Percentiles rank a stretch among this genome's conserved stretches.
Evolutionary conservation across 2,113 vertebrate genomes (phyloP).

Genomic region (Oreochromis tanganicae): DNA sequence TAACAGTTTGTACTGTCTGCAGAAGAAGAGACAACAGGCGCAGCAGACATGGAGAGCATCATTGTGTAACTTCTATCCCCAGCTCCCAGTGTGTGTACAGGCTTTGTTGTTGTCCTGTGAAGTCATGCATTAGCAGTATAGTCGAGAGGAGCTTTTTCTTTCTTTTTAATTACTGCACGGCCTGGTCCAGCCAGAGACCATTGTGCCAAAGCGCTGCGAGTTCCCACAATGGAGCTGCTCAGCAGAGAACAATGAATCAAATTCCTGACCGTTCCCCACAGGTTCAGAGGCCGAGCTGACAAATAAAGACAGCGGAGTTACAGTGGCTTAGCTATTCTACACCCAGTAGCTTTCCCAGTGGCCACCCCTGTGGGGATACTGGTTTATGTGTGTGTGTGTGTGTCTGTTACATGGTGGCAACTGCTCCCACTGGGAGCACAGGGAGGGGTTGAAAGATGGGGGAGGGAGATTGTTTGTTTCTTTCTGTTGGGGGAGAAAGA

Average conservation of each 20-base stretch:
- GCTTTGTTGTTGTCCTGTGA: slow-evolving; percentile 66
- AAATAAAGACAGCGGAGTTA: slow-evolving; percentile 61
- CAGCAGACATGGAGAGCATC: background rate
- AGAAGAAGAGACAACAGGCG: slow-evolving; percentile 1
- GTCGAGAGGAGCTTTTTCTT: slow-evolving; percentile 52
- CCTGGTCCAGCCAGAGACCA: slow-evolving; percentile 47
- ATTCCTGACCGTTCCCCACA: slow-evolving; percentile 67
- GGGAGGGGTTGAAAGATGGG: slow-evolving; percentile 42
- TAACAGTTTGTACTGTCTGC: background rate
- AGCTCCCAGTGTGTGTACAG: slow-evolving; percentile 34
- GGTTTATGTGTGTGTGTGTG: slow-evolving; percentile 16
- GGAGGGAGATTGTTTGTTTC: slow-evolving; percentile 43
- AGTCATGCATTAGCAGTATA: slow-evolving; percentile 65
- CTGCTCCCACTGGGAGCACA: slow-evolving; percentile 56
- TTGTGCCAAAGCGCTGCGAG: slow-evolving; percentile 61
- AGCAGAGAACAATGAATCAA: slow-evolving; percentile 70
- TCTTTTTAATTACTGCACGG: slow-evolving; percentile 64
- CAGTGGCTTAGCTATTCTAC: slow-evolving; percentile 68
- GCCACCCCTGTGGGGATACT: slow-evolving; percentile 47
- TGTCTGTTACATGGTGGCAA: slow-evolving; percentile 32
- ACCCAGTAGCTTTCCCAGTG: slow-evolving; percentile 60
- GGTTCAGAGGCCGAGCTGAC: slow-evolving; percentile 56
- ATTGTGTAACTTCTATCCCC: slow-evolving; percentile 30
- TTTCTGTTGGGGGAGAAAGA: slow-evolving; percentile 47
- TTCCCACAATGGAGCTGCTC: slow-evolving; percentile 70